Base-by-base conservation (phyloP, 2,113 vertebrate species). In the Microtus oregoni region DNA sequence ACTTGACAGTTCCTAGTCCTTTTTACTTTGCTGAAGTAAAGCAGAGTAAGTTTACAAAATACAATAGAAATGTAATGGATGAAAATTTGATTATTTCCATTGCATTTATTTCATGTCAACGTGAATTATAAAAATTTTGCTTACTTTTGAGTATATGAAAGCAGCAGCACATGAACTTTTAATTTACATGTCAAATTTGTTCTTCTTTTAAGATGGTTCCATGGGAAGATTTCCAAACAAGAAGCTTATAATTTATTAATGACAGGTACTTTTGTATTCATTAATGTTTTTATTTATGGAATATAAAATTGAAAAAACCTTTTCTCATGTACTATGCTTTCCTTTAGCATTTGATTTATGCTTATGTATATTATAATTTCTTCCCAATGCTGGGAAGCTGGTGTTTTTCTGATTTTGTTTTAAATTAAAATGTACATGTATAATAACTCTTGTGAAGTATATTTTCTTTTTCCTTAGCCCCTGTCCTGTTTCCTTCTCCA, bases 171-270 rank as follows among this genome's bases (percentile, higher is more conserved):
- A 41, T 77, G 65, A 28, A 79, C 86, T 96, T 96, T 91, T 88
- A 83, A 94, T 97, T 97, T 94, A 97, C 22, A 63, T 96, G 65
- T 96, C 35, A 91, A 79, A 98, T 98, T 95, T 97, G 70, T 98
- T 98, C 79, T 97, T 50, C 98, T 98, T 96, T 91, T 98, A 98
- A 99, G 99, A 98, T 99, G 99, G 99, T 99, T 99, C 99, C 99
- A 99, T 92, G 99, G 99, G 98, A 99, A 99, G 98, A 99, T 99
- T 98, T 99, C 99, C 96, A 99, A 99, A 97, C 99, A 99, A 98
- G 99, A 99, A 96, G 99, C 99, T 96, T 99, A 99, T 98, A 99
- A 98, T 98, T 99, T 99, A 98, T 99, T 99, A 96, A 99, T 99
- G 99, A 99, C 99, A 99, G 99, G 99, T 99, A 99, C 47, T 91